Evolutionary conservation across 2,113 vertebrate genomes (phyloP), one percentile per base, ranked within the genome.

Genomic region (Prionailurus viverrinus): DNA sequence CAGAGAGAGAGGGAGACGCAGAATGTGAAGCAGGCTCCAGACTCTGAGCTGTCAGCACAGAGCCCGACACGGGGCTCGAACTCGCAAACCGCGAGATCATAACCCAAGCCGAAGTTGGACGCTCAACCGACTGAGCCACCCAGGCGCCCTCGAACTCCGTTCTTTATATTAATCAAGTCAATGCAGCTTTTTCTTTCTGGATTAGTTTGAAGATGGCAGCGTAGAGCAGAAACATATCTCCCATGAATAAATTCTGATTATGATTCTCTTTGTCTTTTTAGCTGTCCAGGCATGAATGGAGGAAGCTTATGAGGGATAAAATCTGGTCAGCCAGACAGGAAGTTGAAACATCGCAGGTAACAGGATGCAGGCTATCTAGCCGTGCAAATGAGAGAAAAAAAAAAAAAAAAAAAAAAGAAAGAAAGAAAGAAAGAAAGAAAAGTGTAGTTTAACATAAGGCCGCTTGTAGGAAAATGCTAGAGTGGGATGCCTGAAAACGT

Each of bases 161-260:
- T 83, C 14, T 78, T 39, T 80, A 25, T 63, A 8, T 48, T 88
- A 88, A 58, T 71, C 29, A 96, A 58, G 21, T 71, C 2, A 0
- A 45, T 16, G 76, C 0, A 3, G 7, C 0, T 51, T 5, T 82
- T 63, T 5, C n/a, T 41, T 81, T 88, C 29, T 61, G n/a, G 21
- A 51, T 58, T 27, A 51, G 19, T n/a, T 95, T 94, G 27, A 90
- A 97, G 74, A 83, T 5, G 27, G 18, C 65, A 33, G 18, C 41
- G 53, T 8, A 69, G 0, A 89, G 1, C 51, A 92, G 65, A 68
- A 88, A 36, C 41, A 68, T 65, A 93, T 79, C 19, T 71, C 36
- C n/a, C 81, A 8, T 63, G 33, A 93, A 69, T 89, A 51, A 61
- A 91, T 61, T 66, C 5, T 19, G 86, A 3, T 33, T 82, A 63